These are phyloP conservation scores for Rhynchomys soricoides DNA, from an alignment of 2,113 vertebrate genomes.

Conservation along the genomic window DNA sequence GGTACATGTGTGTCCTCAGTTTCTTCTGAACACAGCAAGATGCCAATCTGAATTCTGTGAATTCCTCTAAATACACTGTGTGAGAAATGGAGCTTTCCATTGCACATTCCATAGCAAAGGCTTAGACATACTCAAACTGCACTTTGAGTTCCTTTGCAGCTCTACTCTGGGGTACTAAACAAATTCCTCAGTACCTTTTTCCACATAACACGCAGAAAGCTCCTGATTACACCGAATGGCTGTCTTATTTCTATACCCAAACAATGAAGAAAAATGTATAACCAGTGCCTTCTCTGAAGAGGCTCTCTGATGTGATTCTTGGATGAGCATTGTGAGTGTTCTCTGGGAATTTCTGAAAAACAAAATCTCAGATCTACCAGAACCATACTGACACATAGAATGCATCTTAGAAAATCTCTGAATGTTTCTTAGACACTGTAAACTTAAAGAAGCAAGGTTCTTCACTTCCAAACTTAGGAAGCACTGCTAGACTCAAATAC, in stretches of 20 bases:
- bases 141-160: background rate
- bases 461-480: background rate
- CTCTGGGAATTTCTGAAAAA: background rate
- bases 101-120: background rate
- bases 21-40: background rate
- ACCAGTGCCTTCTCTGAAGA: background rate
- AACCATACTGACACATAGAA: rapidly evolving
- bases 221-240: background rate
- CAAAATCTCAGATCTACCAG: background rate
- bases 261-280: background rate
- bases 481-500: background rate
- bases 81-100: background rate
- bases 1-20: background rate
- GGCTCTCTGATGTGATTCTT: too few species aligned
- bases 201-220: background rate
- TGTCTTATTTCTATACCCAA: background rate
- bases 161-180: rapidly evolving
- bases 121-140: too few species aligned
- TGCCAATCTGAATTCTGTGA: background rate
- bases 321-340: too few species aligned
- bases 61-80: background rate
- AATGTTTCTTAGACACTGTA: too few species aligned
- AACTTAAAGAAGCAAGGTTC: background rate
- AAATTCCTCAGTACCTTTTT: background rate
- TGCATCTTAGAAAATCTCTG: background rate